Evolutionary conservation across 2,888 invertebrate genomes (phyloP).

Genomic region (Drosophila aldrichi): DNA sequence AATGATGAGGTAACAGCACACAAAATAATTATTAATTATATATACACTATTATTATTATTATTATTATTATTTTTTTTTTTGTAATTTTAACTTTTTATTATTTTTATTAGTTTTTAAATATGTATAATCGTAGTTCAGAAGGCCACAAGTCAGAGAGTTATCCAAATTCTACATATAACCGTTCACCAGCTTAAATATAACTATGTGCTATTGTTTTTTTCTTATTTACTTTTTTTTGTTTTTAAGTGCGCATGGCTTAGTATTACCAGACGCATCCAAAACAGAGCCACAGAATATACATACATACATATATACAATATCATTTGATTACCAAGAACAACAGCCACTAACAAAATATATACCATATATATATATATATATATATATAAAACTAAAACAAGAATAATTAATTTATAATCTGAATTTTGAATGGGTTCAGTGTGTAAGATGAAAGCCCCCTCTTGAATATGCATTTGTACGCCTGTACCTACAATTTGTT

Average conservation of each 20-base stretch:
- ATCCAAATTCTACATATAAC: constrained; percentile 10
- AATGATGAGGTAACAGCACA: constrained; percentile 32
- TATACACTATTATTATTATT: constrained; percentile 14
- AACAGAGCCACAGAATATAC: constrained; percentile 6
- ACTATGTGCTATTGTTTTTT: constrained; percentile 8
- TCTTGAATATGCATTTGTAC: constrained; percentile 54
- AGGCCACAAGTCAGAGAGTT: constrained; percentile 40
- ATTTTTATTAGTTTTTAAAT: constrained; percentile 28
- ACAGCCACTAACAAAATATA: neutral
- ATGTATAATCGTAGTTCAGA: constrained; percentile 31
- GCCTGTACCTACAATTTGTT: constrained; percentile 41
- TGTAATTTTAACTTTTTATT: constrained; percentile 14
- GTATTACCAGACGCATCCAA: constrained; percentile 23
- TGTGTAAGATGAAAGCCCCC: constrained; percentile 12
- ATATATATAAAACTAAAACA: neutral
- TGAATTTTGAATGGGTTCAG: constrained; percentile 7
- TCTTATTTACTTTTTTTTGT: constrained; percentile 4
- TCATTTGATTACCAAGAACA: neutral
- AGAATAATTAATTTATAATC: neutral
- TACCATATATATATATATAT: neutral
- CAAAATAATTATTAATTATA: constrained; percentile 34
- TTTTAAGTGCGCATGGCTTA: constrained; percentile 13
- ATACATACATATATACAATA: neutral
- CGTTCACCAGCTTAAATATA: neutral
- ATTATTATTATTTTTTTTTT: constrained; percentile 26